Base-by-base conservation (phyloP, 2,113 vertebrate genomes). In the Ibidorhyncha struthersii region DNA sequence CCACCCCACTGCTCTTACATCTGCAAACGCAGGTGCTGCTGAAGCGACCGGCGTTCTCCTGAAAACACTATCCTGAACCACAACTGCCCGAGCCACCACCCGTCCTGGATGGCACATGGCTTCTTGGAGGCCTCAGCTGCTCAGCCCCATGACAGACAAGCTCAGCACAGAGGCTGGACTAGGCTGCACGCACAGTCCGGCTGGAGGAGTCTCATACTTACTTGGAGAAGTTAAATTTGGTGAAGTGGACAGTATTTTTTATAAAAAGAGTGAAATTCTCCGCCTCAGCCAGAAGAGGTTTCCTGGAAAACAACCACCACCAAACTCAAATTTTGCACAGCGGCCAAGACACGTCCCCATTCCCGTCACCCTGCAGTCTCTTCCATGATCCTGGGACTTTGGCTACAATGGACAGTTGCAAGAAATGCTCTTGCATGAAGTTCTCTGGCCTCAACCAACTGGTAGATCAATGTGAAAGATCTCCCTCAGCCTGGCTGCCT, bases 191-290 rank as follows among this genome's bases (percentile, higher is more conserved):
- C 30, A 17, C 10, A 40, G 25, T 8, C 43, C 1, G 5, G 27
- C 18, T 47, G 30, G 9, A 71, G 47, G 23, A 95, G 29, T 8
- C 3, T n/a, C 10, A 15, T 12, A 47, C 98, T 96, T 93, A 98
- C 98, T 83, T 98, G 90, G 97, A 98, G 76, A 98, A 97, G 92
- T 97, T 98, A 88, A 98, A 98, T 81, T 98, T 98, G 94, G 96
- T 98, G 96, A 98, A 98, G 89, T 98, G 97, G 89, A 98, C 36
- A 0, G 97, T 97, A 41, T 98, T 98, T 96, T 98, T 98, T 89
- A 98, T 97, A 69, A 98, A 97, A 30, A 98, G 96, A 6, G 98
- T 98, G 80, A 98, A 98, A 94, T 98, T 98, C 93, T 98, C 95
- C 0, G 96, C 96, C 66, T 98, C 97, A 23, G 86, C 36, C 96